Evolutionary conservation across 2,797 vertebrate species (phyloP), one percentile per base, ranked within the genome.

Genomic region (Lepilemur ruficaudatus): DNA sequence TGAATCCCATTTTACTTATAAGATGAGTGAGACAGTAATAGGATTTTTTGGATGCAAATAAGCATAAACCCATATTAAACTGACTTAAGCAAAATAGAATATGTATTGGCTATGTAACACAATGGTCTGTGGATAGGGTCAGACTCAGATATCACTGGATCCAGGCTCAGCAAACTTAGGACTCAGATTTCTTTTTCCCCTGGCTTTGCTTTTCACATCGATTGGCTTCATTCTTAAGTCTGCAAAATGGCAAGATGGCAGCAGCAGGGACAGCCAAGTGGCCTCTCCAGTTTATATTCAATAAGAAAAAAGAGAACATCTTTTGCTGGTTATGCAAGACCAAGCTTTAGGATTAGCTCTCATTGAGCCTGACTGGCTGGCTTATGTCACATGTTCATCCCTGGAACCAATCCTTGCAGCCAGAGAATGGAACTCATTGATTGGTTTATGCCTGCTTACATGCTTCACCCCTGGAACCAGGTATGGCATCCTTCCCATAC

Each of bases 1-100:
- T 70, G n/a, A 70, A 38, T 32, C 38, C 89, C 83, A 78, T 94
- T 87, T 92, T 94, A 69, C 83, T 35, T 48, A 89, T 17, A 32
- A 92, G 48, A 25, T 94, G 43, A 94, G 59, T 4, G 10, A 96
- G 28, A 13, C 30, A 61, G 88, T 59, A 79, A 50, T n/a, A 52
- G 17, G 30, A 57, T 35, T 91, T 90, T 75, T 30, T 22, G 18
- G 46, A 52, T 63, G 17, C 50, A 65, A 48, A 30, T 79, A 52
- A 93, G 72, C 87, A 46, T 88, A 93, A 76, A 59, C 0, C 35
- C 63, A 30, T 82, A 5, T 73, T 57, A 75, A 55, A 95, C 43
- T 72, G 79, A 57, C 59, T 41, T 35, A 89, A 80, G 35, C 8
- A 55, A 91, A 88, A 78, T 48, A 85, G 69, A 89, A 57, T 18